A percentile compares a stretch with the other conserved stretches of the same genome.
phyloP scores from a whole-genome alignment of 2,113 vertebrate species.

The Channa argus region DNA sequence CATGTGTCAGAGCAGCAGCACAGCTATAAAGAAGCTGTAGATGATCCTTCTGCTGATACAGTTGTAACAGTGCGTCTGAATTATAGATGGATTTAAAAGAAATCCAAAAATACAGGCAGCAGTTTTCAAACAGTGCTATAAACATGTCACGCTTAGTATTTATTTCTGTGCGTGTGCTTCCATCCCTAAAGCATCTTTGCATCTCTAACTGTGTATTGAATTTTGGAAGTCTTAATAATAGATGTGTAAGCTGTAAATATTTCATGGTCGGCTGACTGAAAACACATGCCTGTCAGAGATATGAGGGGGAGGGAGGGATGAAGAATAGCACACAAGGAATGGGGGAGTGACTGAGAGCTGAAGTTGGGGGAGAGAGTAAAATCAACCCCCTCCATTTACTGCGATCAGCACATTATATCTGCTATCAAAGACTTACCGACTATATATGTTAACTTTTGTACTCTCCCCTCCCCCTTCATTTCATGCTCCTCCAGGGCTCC shows the following conservation, averaged over 20 bases:
- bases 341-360: slow-evolving; percentile 16
- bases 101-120: slow-evolving; percentile 4
- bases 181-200: slow-evolving; percentile 49
- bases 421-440: slow-evolving; percentile 11
- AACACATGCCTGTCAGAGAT: slow-evolving; percentile 74
- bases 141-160: slow-evolving; percentile 24
- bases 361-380: slow-evolving; percentile 59
- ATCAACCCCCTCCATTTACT: slow-evolving; percentile 42
- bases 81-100: slow-evolving; percentile 38
- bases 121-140: slow-evolving; percentile 16
- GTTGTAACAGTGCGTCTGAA: slow-evolving; percentile 40
- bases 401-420: slow-evolving; percentile 4
- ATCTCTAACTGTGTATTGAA: slow-evolving; percentile 67
- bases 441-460: slow-evolving; percentile 41
- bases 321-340: slow-evolving; percentile 24
- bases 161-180: slow-evolving; percentile 16
- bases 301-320: slow-evolving; percentile 48
- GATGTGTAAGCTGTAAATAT: slow-evolving; percentile 82
- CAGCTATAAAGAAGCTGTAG: slow-evolving; percentile 33
- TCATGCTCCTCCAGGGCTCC: slow-evolving; percentile 68
- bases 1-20: neutral
- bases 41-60: slow-evolving; percentile 41
- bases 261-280: slow-evolving; percentile 79
- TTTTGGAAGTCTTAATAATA: slow-evolving; percentile 79
- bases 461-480: neutral